Evolutionary conservation across 2,797 vertebrate species (phyloP).

Genomic region (Lithobates sylvaticus): DNA sequence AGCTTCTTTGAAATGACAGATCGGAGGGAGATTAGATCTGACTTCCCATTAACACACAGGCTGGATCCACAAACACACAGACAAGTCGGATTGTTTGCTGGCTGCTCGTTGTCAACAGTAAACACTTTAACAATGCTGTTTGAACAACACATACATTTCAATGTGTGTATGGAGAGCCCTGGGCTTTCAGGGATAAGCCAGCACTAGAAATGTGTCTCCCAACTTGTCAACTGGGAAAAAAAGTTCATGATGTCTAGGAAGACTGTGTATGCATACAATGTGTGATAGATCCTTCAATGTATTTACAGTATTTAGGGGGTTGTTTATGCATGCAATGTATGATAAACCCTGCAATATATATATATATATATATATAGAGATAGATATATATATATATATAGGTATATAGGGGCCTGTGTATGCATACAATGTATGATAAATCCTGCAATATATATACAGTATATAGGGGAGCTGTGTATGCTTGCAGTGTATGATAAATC

Average conservation of each 20-base stretch:
- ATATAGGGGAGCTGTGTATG: no score
- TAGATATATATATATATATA: no score
- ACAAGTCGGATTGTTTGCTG: conserved; percentile 45
- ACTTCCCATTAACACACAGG: conserved; percentile 30
- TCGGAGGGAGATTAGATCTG: conserved; percentile 47
- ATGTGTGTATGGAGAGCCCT: not conserved
- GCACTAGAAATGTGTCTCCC: not conserved
- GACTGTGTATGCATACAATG: no score
- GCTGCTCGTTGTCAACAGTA: conserved; percentile 34
- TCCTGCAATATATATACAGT: no score
- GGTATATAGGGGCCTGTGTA: no score
- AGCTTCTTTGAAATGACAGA: conserved; percentile 60
- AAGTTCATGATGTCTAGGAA: not conserved
- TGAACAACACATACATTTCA: conserved; percentile 4
- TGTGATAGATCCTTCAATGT: no score
- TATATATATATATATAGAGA: no score
- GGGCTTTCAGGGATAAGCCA: not conserved
- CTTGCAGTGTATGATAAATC: no score
- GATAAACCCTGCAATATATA: no score
- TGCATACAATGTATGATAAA: no score
- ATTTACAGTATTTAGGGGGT: no score
- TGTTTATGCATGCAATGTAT: no score
- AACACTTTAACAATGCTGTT: conserved; percentile 21
- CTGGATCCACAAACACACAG: conserved; percentile 30
- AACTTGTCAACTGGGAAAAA: not conserved